A percentile compares a stretch with the other conserved stretches of the same genome.
Conservation (phyloP, 2,888 invertebrate species). For the Andrena hattorfiana region DNA sequence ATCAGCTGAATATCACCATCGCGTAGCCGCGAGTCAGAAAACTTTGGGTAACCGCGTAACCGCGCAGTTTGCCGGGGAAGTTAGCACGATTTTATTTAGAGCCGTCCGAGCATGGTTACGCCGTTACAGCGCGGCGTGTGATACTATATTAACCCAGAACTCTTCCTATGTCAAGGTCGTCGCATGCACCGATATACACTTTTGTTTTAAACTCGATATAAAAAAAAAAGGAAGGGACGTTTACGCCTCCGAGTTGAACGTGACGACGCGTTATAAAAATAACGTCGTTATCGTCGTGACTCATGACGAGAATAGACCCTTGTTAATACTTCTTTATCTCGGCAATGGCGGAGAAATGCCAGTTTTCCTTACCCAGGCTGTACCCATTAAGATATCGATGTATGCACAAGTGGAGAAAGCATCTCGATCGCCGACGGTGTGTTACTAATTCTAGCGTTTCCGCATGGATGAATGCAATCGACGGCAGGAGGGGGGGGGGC, state of each 20-base stretch:
- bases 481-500: not conserved
- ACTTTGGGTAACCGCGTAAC: constrained; percentile 43
- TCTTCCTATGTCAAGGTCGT: not conserved
- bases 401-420: too few species aligned
- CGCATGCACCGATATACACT: not conserved
- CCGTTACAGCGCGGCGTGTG: not conserved
- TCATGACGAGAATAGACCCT: not conserved
- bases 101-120: constrained; percentile 34
- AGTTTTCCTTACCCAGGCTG: too few species aligned
- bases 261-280: constrained; percentile 12
- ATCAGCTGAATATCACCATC: not conserved
- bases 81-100: constrained; percentile 59
- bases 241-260: not conserved
- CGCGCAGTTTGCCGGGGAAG: constrained; percentile 52
- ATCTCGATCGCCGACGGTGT: too few species aligned
- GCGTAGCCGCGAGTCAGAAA: too few species aligned
- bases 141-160: not conserved
- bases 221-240: not conserved
- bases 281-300: not conserved
- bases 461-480: constrained; percentile 10
- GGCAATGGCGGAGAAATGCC: not conserved
- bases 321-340: not conserved
- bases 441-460: not conserved
- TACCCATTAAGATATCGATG: too few species aligned
- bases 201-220: not conserved